A percentile compares a stretch with the other conserved stretches of the same genome.
Evolutionary conservation across 2,888 invertebrate species (phyloP).

Genomic region (Dexiosoma caninum): DNA sequence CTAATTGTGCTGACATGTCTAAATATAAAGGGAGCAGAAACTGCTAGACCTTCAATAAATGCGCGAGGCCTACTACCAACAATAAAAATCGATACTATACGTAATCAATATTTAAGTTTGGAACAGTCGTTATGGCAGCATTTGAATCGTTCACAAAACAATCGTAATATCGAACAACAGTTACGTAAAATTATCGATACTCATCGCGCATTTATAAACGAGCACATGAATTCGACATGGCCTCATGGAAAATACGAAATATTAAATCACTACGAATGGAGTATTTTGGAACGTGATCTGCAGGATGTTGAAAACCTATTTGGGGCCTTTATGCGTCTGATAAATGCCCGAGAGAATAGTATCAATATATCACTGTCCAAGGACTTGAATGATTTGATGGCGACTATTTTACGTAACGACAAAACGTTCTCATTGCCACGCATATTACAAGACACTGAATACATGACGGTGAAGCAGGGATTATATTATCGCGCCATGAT

Average conservation of each 20-base stretch:
- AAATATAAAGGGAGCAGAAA: background rate
- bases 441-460: slow-evolving; percentile 81
- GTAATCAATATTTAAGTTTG: slow-evolving; percentile 80
- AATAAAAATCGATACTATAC: slow-evolving; percentile 80
- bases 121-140: slow-evolving; percentile 78
- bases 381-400: slow-evolving; percentile 83
- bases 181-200: slow-evolving; percentile 74
- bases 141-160: slow-evolving; percentile 68
- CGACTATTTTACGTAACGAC: slow-evolving; percentile 82
- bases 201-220: slow-evolving; percentile 71
- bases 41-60: background rate
- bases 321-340: slow-evolving; percentile 79
- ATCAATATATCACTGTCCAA: slow-evolving; percentile 78
- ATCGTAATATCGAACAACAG: slow-evolving; percentile 68
- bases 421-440: slow-evolving; percentile 79
- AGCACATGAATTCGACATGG: slow-evolving; percentile 67
- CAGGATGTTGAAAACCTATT: slow-evolving; percentile 83
- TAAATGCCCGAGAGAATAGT: slow-evolving; percentile 67
- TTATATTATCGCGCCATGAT: slow-evolving; percentile 83
- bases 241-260: slow-evolving; percentile 70
- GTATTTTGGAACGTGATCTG: slow-evolving; percentile 81
- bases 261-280: slow-evolving; percentile 82
- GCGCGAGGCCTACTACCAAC: background rate
- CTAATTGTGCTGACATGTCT: background rate
- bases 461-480: slow-evolving; percentile 82